Evolutionary conservation across 1,140 invertebrate genomes (phyloP).

Genomic region (Zaprionus tsacasi): DNA sequence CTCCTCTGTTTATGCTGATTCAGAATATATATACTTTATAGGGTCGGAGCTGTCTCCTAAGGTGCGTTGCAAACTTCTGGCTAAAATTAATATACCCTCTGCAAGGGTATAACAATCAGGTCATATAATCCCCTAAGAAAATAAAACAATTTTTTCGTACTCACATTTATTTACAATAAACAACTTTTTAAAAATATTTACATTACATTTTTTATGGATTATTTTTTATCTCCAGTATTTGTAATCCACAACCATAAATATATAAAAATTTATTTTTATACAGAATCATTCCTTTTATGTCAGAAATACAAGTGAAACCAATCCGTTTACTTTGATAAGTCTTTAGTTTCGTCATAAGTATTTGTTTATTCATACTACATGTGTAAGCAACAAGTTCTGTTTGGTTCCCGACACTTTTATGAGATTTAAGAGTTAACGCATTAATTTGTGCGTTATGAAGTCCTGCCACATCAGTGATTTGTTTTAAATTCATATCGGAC

Average conservation of each 20-base stretch:
- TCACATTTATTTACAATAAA: too few species aligned
- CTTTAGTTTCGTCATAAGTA: slow-evolving; percentile 43
- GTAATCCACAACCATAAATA: slow-evolving; percentile 60
- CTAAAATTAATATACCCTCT: too few species aligned
- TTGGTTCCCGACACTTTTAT: background rate
- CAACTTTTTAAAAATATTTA: background rate
- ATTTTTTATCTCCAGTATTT: slow-evolving; percentile 27
- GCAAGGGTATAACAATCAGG: too few species aligned
- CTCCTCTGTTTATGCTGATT: too few species aligned
- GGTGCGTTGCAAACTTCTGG: too few species aligned
- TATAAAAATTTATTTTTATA: slow-evolving; percentile 34
- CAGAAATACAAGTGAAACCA: slow-evolving; percentile 59
- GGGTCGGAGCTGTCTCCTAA: too few species aligned
- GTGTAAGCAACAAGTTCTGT: slow-evolving; percentile 44
- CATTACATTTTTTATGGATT: background rate
- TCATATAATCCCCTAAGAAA: too few species aligned
- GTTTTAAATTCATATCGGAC: background rate
- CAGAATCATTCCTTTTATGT: slow-evolving; percentile 59
- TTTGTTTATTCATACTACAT: slow-evolving; percentile 64
- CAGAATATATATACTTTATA: too few species aligned
- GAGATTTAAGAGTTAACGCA: slow-evolving; percentile 40
- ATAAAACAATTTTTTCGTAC: too few species aligned
- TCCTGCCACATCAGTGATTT: background rate
- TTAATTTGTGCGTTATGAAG: slow-evolving; percentile 65
- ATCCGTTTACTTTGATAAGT: slow-evolving; percentile 19